Evolutionary conservation across 1,140 invertebrate genomes (phyloP).

Genomic region (Aporrectodea caliginosa): DNA sequence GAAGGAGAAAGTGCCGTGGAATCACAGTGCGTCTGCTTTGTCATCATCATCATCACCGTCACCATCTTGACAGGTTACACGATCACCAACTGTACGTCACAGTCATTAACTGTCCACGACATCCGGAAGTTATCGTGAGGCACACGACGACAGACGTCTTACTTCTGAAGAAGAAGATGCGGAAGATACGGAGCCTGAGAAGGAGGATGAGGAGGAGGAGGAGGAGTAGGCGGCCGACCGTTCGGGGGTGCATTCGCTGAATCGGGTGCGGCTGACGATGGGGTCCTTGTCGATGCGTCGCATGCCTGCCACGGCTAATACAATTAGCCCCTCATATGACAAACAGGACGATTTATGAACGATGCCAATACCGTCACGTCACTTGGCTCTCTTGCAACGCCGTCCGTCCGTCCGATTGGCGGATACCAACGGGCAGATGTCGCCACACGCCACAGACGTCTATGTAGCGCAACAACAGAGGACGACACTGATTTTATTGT

Average conservation of each 20-base stretch:
- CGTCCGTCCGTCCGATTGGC: background rate
- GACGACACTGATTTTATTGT: background rate
- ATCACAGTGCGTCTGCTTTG: too few relatives aligned
- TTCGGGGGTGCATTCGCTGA: too few relatives aligned
- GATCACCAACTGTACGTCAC: too few relatives aligned
- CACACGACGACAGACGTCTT: too few relatives aligned
- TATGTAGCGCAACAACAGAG: background rate
- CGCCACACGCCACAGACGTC: background rate
- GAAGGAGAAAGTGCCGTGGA: too few relatives aligned
- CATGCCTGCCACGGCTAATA: background rate
- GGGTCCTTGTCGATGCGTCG: background rate
- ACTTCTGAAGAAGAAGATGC: too few relatives aligned
- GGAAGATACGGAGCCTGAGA: too few relatives aligned
- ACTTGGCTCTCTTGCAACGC: background rate
- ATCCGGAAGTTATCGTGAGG: too few relatives aligned
- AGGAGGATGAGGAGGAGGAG: too few relatives aligned
- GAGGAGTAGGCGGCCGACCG: too few relatives aligned
- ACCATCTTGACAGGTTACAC: background rate
- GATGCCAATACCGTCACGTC: background rate
- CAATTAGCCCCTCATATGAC: background rate
- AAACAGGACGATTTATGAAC: background rate
- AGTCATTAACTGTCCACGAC: too few relatives aligned
- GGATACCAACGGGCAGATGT: background rate
- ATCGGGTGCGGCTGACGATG: background rate
- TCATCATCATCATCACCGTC: background rate